phyloP scores from a whole-genome alignment of 1,140 invertebrate species.

The Apocrypta bakeri region DNA sequence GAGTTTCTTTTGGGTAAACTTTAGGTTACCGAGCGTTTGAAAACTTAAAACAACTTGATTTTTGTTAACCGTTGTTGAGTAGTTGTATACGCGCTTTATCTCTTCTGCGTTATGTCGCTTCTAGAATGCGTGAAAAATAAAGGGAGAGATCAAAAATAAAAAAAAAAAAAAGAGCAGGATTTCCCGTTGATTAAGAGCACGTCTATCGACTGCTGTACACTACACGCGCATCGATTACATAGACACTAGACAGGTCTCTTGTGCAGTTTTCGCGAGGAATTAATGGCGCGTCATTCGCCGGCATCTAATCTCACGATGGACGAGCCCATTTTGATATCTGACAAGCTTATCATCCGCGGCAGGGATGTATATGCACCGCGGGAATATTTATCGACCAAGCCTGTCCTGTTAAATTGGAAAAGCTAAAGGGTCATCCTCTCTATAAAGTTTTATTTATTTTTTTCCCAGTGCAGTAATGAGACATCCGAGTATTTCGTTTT shows the following conservation, averaged over 20 bases:
- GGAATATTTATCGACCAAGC: constrained; percentile 32
- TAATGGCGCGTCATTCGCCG: constrained; percentile 42
- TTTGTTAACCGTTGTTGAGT: background rate
- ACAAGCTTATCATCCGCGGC: constrained; percentile 38
- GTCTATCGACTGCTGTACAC: no score
- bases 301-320: constrained; percentile 49
- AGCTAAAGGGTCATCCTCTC: background rate
- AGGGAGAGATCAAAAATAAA: no score
- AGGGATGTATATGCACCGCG: background rate
- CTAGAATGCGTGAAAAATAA: background rate
- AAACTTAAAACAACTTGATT: background rate
- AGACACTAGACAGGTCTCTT: background rate
- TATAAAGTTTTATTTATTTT: constrained; percentile 26
- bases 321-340: constrained; percentile 42
- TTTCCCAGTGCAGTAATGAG: no score
- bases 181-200: background rate
- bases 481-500: background rate
- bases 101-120: background rate
- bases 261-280: constrained; percentile 14
- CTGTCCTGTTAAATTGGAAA: constrained; percentile 32
- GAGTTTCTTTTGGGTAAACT: no score
- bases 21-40: no score
- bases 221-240: no score
- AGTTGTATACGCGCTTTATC: background rate
- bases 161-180: background rate